These are phyloP conservation scores for Takifugu rubripes DNA, from an alignment of 2,797 vertebrate genomes.

Conservation along the genomic window DNA sequence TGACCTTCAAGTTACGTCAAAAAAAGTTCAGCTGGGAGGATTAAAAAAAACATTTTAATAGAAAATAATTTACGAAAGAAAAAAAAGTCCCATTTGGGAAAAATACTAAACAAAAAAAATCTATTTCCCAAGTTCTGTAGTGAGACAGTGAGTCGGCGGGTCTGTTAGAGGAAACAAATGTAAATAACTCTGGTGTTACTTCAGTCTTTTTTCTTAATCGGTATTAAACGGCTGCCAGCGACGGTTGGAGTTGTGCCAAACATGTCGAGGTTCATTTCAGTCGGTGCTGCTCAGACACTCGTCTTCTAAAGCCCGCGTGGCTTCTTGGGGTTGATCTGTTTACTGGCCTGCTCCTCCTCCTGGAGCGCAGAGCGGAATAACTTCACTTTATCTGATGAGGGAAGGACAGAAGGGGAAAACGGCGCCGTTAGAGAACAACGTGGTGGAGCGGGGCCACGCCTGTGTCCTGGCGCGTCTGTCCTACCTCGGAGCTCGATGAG, in stretches of 20 bases:
- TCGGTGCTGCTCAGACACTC: slow-evolving; percentile 28
- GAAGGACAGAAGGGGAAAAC: slow-evolving; percentile 3
- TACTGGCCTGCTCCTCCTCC: slow-evolving; percentile 98
- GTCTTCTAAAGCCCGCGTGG: slow-evolving; percentile 75
- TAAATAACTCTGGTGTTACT: slow-evolving; percentile 36
- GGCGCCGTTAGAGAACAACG: background rate
- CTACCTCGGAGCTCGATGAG: slow-evolving; percentile 91
- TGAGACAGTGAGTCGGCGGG: slow-evolving; percentile 38
- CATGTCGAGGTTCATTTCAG: slow-evolving; percentile 61
- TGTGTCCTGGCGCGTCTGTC: background rate
- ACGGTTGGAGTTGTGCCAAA: slow-evolving; percentile 52
- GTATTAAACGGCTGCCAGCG: slow-evolving; percentile 33
- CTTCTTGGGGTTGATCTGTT: slow-evolving; percentile 97
- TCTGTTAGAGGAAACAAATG: slow-evolving; percentile 45
- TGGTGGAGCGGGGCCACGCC: background rate
- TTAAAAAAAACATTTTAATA: slow-evolving; percentile 70
- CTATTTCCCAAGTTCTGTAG: slow-evolving; percentile 43
- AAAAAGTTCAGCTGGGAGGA: slow-evolving; percentile 51
- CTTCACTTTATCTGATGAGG: slow-evolving; percentile 94
- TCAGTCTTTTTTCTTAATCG: slow-evolving; percentile 42
- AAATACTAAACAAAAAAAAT: slow-evolving; percentile 37
- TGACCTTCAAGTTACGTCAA: slow-evolving; percentile 22
- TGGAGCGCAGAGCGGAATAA: slow-evolving; percentile 93
- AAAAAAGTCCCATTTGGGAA: slow-evolving; percentile 41
- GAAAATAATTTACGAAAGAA: slow-evolving; percentile 67